A percentile compares a stretch with the other conserved stretches of the same genome.
phyloP scores from a whole-genome alignment of 2,797 vertebrate species.

The Mustela erminea region DNA sequence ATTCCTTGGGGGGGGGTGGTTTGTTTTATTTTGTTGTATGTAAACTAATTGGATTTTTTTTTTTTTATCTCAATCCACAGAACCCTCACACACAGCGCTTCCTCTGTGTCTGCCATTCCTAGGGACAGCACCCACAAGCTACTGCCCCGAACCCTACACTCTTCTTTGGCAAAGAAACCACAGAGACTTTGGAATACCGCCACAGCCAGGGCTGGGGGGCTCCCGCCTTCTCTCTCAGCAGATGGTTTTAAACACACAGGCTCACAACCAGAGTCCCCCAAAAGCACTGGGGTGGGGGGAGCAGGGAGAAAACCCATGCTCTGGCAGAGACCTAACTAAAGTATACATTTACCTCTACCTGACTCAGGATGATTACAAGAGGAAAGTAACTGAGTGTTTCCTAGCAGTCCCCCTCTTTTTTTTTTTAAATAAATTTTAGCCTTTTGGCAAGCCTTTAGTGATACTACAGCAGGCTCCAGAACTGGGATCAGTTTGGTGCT shows the following conservation, averaged over 20 bases:
- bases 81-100: neutral
- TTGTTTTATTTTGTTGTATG: neutral
- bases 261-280: neutral
- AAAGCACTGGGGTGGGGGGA: neutral
- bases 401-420: too few relatives aligned
- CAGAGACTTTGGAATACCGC: neutral
- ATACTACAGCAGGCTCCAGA: neutral
- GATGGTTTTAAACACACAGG: neutral
- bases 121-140: neutral
- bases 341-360: neutral
- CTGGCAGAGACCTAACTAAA: neutral
- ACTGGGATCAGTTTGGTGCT: neutral
- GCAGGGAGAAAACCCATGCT: neutral
- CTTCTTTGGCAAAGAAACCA: neutral
- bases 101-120: neutral
- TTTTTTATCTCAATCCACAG: neutral
- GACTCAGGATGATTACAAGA: neutral
- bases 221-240: neutral
- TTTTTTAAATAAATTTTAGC: neutral
- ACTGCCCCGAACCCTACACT: neutral
- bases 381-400: neutral
- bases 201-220: neutral
- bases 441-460: neutral
- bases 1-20: neutral
- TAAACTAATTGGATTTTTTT: neutral